Evolutionary conservation across 1,140 invertebrate genomes (phyloP), one percentile per base, ranked within the genome.

Genomic region (Drosophila bifasciata): DNA sequence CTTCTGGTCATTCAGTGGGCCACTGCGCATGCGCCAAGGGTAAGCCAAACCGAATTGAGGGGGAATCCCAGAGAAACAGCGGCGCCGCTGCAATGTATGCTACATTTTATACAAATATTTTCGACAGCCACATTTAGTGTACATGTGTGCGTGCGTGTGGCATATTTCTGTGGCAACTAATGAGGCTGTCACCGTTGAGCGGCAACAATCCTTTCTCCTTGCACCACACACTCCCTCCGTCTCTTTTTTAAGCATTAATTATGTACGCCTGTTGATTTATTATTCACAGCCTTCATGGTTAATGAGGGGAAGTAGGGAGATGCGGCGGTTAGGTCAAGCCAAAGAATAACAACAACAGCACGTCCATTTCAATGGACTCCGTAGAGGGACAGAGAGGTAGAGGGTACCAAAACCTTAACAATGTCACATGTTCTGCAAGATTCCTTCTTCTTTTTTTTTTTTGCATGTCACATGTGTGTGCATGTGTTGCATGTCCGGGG

Each of bases 11-110:
- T 53, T 81, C 19, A 56, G 63, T 41, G 51, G 46, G 64, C 17
- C 62, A 57, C 43, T 86, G 83, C 81, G 83, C 81, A 86, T 75
- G 81, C 81, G 81, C 73, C 86, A 60, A 74, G 78, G 81, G 81
- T 86, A 81, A 86, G 81, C 49, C 17, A 15, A 36, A 43, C 41
- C 52, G 6, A 50, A 52, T 5, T 19, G 8, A 2, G 6, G 9
- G n/a, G 13, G 45, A 48, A 0, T 23, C 7, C 11, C 13, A 25
- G 21, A 21, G 11, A 6, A n/a, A 13, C n/a, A 5, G 51, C 15
- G 44, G 28, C 28, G 58, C 61, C 66, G 50, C 71, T 15, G 32
- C 21, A 67, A 67, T 60, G 79, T 79, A 68, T 72, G 80, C 80
- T 73, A 63, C 50, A 61, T 9, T 57, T 68, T 70, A 5, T 44